Evolutionary conservation across 2,797 vertebrate genomes (phyloP).

Genomic region (Sandelia bainsii): DNA sequence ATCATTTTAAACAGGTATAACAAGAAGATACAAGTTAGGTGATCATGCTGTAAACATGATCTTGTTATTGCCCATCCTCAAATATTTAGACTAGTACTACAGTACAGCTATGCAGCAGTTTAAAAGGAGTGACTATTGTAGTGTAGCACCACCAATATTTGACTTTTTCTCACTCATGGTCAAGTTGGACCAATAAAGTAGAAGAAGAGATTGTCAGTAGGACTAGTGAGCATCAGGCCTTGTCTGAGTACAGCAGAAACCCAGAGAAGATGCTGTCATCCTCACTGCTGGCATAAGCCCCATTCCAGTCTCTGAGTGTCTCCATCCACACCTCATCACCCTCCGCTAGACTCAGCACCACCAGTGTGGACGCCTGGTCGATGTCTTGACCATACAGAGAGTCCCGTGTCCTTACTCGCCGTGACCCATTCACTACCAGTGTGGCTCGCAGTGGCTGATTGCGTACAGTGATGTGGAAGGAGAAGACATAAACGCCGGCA

Average conservation of each 20-base stretch:
- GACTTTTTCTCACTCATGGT: slow-evolving; percentile 19
- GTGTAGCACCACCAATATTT: slow-evolving; percentile 49
- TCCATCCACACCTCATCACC: slow-evolving; percentile 98
- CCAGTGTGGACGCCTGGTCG: slow-evolving; percentile 93
- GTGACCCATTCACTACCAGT: slow-evolving; percentile 89
- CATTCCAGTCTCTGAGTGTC: slow-evolving; percentile 95
- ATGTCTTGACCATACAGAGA: slow-evolving; percentile 94
- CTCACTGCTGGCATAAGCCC: slow-evolving; percentile 92
- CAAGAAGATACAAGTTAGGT: neutral
- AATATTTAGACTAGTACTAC: slow-evolving; percentile 4
- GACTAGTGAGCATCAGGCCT: slow-evolving; percentile 47
- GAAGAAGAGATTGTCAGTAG: slow-evolving; percentile 5
- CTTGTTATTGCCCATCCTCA: slow-evolving; percentile 10
- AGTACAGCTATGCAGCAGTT: slow-evolving; percentile 13
- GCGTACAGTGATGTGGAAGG: slow-evolving; percentile 94
- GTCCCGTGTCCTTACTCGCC: slow-evolving; percentile 90
- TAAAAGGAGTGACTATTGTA: slow-evolving; percentile 16
- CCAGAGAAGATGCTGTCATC: slow-evolving; percentile 97
- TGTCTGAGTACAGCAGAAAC: slow-evolving; percentile 91
- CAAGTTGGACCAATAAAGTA: slow-evolving; percentile 33
- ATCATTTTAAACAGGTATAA: slow-evolving; percentile 30
- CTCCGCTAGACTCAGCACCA: slow-evolving; percentile 86
- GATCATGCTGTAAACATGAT: slow-evolving; percentile 26
- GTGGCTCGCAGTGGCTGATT: slow-evolving; percentile 91
- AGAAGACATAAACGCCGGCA: slow-evolving; percentile 92